A percentile compares a stretch with the other conserved stretches of the same genome.
Evolutionary conservation across 2,113 vertebrate species (phyloP).

Genomic region (Neomonachus schauinslandi): DNA sequence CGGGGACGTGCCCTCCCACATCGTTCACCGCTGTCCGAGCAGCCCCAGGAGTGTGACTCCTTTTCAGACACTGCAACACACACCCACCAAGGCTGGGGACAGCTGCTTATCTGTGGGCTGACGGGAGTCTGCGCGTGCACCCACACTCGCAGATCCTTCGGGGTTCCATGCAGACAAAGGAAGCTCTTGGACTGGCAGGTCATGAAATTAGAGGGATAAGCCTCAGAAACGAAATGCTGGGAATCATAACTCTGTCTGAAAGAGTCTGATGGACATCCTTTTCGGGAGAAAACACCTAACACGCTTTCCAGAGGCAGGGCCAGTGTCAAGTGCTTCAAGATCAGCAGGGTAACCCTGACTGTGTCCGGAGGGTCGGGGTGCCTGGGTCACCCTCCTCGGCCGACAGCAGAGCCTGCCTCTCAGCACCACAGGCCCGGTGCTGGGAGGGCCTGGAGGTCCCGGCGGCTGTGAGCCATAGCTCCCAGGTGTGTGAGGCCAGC

Average conservation of each 20-base stretch:
- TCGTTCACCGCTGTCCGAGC: rapidly evolving
- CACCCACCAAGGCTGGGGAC: rapidly evolving
- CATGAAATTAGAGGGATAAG: background rate
- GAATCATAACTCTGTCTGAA: background rate
- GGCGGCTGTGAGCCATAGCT: rapidly evolving
- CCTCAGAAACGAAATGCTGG: background rate
- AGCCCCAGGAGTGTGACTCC: rapidly evolving
- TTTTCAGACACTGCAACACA: rapidly evolving
- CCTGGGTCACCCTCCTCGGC: background rate
- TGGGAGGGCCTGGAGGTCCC: too few species aligned
- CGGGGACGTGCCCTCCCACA: background rate
- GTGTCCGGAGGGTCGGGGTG: rapidly evolving
- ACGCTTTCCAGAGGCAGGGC: background rate
- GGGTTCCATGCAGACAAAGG: background rate
- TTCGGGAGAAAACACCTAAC: background rate
- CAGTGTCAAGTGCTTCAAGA: background rate
- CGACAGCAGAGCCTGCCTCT: background rate
- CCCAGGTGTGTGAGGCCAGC: background rate
- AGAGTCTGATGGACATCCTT: background rate
- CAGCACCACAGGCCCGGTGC: background rate
- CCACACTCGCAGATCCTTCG: rapidly evolving
- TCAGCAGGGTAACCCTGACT: rapidly evolving
- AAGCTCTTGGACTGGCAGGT: rapidly evolving
- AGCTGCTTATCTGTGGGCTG: rapidly evolving
- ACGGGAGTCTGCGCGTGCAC: rapidly evolving